phyloP scores from a whole-genome alignment of 2,113 vertebrate species.

The Myocastor coypus region DNA sequence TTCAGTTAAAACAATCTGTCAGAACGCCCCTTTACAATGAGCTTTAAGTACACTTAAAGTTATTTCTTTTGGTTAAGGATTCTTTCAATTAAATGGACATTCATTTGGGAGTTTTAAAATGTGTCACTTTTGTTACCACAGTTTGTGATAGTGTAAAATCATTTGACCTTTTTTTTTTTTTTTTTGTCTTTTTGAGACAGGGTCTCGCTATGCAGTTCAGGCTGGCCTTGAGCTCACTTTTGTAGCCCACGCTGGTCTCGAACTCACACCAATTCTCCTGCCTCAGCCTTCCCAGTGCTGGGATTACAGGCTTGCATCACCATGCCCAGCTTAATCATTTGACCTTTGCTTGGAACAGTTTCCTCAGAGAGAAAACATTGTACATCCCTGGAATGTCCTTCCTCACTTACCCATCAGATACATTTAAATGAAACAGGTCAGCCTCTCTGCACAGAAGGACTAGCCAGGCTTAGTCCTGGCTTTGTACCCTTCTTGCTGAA shows the following conservation, averaged over 20 bases:
- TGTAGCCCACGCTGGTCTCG: too few species aligned
- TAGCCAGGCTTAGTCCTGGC: neutral
- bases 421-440: neutral
- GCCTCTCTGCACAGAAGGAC: neutral
- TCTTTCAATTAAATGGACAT: neutral
- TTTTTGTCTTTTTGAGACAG: too few species aligned
- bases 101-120: conserved; percentile 13
- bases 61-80: neutral
- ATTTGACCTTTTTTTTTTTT: too few species aligned
- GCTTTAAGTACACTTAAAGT: neutral
- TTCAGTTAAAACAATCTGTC: neutral
- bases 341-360: conserved; percentile 6
- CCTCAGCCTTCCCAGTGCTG: too few species aligned
- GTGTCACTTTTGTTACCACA: neutral
- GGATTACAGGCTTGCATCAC: too few species aligned
- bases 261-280: too few species aligned
- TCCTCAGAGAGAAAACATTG: neutral
- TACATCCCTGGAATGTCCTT: neutral
- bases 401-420: neutral
- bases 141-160: neutral
- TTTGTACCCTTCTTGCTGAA: neutral
- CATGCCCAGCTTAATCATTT: too few species aligned
- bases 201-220: too few species aligned
- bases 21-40: conserved; percentile 4
- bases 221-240: too few species aligned